These are phyloP conservation scores for Scaptodrosophila lebanonensis DNA, from an alignment of 1,140 invertebrate species.

Conservation along the genomic window DNA sequence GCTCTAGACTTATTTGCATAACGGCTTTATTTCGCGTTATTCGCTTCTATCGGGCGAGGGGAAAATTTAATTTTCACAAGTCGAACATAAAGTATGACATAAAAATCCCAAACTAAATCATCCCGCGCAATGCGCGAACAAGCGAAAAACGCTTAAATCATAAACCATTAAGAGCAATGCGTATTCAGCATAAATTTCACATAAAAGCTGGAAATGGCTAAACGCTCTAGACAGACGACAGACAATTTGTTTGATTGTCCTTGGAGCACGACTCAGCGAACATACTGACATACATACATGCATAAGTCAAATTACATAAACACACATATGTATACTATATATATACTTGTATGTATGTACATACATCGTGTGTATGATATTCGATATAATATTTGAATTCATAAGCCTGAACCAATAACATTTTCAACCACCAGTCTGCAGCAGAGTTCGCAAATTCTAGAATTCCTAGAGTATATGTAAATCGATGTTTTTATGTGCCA, in stretches of 20 bases:
- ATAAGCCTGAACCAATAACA: conserved; percentile 61
- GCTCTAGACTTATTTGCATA: too few relatives aligned
- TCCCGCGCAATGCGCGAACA: conserved; percentile 20
- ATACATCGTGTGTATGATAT: too few relatives aligned
- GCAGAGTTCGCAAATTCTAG: conserved; percentile 26
- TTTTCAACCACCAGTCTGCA: conserved; percentile 33
- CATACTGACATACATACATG: conserved; percentile 6
- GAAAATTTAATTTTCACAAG: conserved; percentile 43
- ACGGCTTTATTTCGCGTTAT: background rate
- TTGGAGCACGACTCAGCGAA: conserved; percentile 15
- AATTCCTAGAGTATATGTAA: too few relatives aligned
- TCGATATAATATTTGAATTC: conserved; percentile 45
- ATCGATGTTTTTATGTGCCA: too few relatives aligned
- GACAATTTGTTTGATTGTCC: conserved; percentile 52
- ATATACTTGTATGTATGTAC: background rate
- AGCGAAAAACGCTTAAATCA: conserved; percentile 57
- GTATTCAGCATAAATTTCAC: conserved; percentile 68
- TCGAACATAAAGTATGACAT: conserved; percentile 11
- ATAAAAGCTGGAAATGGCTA: conserved; percentile 42
- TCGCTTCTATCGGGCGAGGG: conserved; percentile 16
- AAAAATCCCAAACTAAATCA: conserved; percentile 32
- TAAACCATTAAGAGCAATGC: conserved; percentile 57
- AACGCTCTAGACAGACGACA: conserved; percentile 7
- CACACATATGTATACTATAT: background rate
- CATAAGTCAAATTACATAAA: conserved; percentile 8